Conservation (phyloP, 2,797 vertebrate genomes). For the Sebastes miniatus region DNA sequence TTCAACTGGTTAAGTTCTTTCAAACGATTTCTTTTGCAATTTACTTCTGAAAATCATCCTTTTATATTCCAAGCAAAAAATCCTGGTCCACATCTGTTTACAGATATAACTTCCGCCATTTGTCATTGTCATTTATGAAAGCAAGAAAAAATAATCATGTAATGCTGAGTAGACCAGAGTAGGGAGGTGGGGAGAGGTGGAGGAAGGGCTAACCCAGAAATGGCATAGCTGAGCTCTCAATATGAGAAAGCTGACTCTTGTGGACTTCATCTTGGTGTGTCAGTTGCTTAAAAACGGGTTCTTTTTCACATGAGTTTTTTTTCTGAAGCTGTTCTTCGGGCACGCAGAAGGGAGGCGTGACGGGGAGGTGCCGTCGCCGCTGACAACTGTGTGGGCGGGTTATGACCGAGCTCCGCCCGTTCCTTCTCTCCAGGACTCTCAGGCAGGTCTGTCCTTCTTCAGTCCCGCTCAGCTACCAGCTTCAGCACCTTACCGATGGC, state of each 20-base stretch:
- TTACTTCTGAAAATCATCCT: slow-evolving; percentile 72
- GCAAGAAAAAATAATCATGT: slow-evolving; percentile 67
- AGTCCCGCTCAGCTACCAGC: slow-evolving; percentile 97
- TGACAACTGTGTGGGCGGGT: slow-evolving; percentile 73
- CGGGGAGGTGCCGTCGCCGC: slow-evolving; percentile 84
- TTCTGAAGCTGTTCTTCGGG: slow-evolving; percentile 83
- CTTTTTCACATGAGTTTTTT: slow-evolving; percentile 73
- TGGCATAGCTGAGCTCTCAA: slow-evolving; percentile 99
- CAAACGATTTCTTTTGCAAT: slow-evolving; percentile 83
- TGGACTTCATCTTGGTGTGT: slow-evolving; percentile 85
- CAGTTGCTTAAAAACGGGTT: slow-evolving; percentile 82
- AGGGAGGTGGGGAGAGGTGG: slow-evolving; percentile 45
- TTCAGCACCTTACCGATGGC: slow-evolving; percentile 99
- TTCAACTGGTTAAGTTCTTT: slow-evolving; percentile 81
- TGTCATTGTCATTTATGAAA: slow-evolving; percentile 86
- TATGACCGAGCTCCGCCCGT: slow-evolving; percentile 78
- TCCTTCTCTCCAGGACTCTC: slow-evolving; percentile 63
- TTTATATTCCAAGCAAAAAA: slow-evolving; percentile 85
- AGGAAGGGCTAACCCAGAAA: slow-evolving; percentile 86
- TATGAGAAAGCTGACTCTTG: slow-evolving; percentile 99
- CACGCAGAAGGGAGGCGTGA: slow-evolving; percentile 83
- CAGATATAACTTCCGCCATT: slow-evolving; percentile 86
- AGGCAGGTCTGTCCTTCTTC: slow-evolving; percentile 66
- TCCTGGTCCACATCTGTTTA: slow-evolving; percentile 91
- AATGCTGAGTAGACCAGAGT: slow-evolving; percentile 57